A percentile compares a stretch with the other conserved stretches of the same genome.
phyloP scores from a whole-genome alignment of 64 coral and sea anemone species.

The Astreopora myriophthalma region DNA sequence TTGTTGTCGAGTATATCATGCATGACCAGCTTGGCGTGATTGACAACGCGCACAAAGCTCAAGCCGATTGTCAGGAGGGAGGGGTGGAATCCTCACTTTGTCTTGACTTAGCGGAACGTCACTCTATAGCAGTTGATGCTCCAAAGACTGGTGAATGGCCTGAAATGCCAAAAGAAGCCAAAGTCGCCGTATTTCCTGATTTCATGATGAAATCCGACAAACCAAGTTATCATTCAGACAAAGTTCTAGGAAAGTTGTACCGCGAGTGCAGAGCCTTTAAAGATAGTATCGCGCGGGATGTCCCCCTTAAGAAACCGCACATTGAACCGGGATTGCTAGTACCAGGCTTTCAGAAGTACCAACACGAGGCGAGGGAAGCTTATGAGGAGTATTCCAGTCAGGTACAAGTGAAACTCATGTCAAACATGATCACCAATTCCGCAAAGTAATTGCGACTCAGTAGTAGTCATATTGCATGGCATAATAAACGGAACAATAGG shows the following conservation, averaged over 20 bases:
- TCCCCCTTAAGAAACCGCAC: constrained; percentile 36
- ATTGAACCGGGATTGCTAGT: constrained; percentile 68
- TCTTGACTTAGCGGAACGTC: constrained; percentile 78
- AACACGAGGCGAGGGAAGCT: constrained; percentile 30
- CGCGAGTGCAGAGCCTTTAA: constrained; percentile 89
- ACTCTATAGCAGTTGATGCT: constrained; percentile 92
- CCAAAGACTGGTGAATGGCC: constrained; percentile 92
- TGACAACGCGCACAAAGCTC: constrained; percentile 97
- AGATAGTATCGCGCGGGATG: constrained; percentile 54
- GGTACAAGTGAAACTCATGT: neutral
- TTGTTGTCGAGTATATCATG: constrained; percentile 88
- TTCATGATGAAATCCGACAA: constrained; percentile 99
- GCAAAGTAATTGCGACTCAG: neutral
- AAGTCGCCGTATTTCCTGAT: constrained; percentile 77
- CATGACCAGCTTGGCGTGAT: constrained; percentile 93
- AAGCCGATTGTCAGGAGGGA: constrained; percentile 63
- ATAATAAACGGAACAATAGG: neutral
- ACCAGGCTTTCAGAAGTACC: constrained; percentile 68
- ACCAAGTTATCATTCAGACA: constrained; percentile 85
- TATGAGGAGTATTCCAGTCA: constrained; percentile 56
- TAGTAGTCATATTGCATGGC: neutral
- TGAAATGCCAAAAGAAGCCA: constrained; percentile 42
- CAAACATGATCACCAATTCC: neutral
- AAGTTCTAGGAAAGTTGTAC: constrained; percentile 91
- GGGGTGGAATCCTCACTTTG: constrained; percentile 88